These are phyloP conservation scores for Neosilurus mollespiculum DNA, from an alignment of 2,797 vertebrate genomes.

Conservation along the genomic window DNA sequence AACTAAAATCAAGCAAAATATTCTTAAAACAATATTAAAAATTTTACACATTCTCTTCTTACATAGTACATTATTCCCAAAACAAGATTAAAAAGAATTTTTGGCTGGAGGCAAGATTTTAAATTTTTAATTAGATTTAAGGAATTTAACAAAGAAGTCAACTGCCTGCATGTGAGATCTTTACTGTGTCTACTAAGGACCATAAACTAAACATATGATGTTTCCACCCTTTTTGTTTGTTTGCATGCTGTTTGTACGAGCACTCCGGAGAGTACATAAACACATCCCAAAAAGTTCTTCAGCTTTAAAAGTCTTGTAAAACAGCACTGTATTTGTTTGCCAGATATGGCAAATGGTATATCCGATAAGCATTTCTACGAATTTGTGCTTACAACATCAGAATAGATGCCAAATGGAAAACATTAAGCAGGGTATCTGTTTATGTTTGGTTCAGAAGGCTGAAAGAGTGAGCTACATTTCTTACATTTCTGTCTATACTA, in stretches of 20 bases:
- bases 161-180: slow-evolving; percentile 4
- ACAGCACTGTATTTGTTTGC: background rate
- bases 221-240: slow-evolving; percentile 24
- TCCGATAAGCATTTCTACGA: background rate
- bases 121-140: background rate
- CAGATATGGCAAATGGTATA: background rate
- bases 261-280: background rate
- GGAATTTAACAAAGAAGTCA: background rate
- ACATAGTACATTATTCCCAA: too few relatives aligned
- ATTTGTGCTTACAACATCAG: background rate
- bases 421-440: background rate
- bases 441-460: background rate
- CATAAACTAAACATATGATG: slow-evolving; percentile 16
- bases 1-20: too few relatives aligned
- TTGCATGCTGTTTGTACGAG: background rate
- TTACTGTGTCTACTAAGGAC: slow-evolving; percentile 7
- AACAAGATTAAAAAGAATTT: too few relatives aligned
- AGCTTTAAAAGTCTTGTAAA: slow-evolving; percentile 1
- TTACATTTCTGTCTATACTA: background rate
- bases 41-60: too few relatives aligned
- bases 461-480: background rate
- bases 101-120: too few relatives aligned
- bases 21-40: too few relatives aligned
- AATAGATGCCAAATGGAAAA: background rate
- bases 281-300: slow-evolving; percentile 4